A percentile compares a stretch with the other conserved stretches of the same genome.
Conservation (phyloP, 2,888 invertebrate genomes). For the Nemurella pictetii region DNA sequence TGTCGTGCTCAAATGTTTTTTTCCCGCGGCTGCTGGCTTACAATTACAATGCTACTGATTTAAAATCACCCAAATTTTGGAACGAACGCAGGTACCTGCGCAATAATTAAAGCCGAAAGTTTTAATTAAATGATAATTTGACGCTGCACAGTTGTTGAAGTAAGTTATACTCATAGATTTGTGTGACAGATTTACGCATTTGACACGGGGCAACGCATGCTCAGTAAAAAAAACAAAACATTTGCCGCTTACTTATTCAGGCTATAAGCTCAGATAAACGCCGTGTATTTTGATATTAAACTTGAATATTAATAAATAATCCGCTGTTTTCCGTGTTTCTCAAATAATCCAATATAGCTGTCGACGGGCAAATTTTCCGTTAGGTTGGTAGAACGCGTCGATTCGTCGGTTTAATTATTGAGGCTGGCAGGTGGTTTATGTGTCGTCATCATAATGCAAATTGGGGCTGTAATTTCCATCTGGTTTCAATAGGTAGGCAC, state of each 20-base stretch:
- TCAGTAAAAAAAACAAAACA: neutral
- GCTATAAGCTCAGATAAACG: neutral
- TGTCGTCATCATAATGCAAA: conserved; percentile 37
- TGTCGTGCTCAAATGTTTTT: neutral
- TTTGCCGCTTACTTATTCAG: neutral
- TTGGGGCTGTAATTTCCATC: conserved; percentile 37
- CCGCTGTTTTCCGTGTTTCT: neutral
- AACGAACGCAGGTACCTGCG: neutral
- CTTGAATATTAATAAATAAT: neutral
- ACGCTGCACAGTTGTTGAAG: neutral
- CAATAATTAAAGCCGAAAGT: neutral
- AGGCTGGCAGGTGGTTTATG: conserved; percentile 29
- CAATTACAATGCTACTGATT: neutral
- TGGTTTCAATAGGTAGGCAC: conserved; percentile 14
- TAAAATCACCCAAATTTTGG: neutral
- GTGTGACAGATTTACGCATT: neutral
- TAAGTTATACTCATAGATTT: no score
- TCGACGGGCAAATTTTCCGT: neutral
- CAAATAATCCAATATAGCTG: neutral
- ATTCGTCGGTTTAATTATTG: conserved; percentile 29
- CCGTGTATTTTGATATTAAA: neutral
- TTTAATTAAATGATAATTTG: neutral
- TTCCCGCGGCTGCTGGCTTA: neutral
- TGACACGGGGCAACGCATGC: no score
- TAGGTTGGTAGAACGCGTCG: neutral